These are phyloP conservation scores for Drosophila bocki DNA, from an alignment of 1,140 invertebrate genomes.

Conservation along the genomic window DNA sequence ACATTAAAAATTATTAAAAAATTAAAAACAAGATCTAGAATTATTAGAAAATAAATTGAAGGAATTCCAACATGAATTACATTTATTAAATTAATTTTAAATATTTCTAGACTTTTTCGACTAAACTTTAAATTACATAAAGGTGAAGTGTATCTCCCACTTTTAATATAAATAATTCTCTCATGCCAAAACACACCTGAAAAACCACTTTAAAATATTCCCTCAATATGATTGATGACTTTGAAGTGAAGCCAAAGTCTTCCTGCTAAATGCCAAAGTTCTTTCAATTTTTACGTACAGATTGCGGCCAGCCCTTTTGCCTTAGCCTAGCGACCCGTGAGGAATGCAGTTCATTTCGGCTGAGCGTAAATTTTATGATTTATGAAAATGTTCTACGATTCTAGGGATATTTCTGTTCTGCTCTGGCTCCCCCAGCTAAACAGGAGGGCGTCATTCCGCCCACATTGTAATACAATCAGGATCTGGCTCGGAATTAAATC, in stretches of 20 bases:
- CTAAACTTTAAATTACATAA: background rate
- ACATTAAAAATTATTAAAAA: background rate
- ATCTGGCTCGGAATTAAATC: slow-evolving; percentile 69
- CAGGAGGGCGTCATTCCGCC: slow-evolving; percentile 34
- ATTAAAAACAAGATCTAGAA: too few relatives aligned
- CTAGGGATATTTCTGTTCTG: slow-evolving; percentile 17
- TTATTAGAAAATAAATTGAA: background rate
- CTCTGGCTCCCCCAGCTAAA: slow-evolving; percentile 16
- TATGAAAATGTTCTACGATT: slow-evolving; percentile 55
- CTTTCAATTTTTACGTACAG: slow-evolving; percentile 10
- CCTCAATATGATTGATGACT: slow-evolving; percentile 14
- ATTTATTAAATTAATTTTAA: background rate
- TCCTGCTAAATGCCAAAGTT: slow-evolving; percentile 12
- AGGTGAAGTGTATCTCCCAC: background rate
- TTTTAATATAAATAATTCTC: too few relatives aligned
- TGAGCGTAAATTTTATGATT: slow-evolving; percentile 57
- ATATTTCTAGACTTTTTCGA: background rate
- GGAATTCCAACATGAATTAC: background rate
- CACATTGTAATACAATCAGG: slow-evolving; percentile 72
- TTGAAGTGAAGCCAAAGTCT: background rate
- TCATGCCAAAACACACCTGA: background rate
- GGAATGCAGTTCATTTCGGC: slow-evolving; percentile 43
- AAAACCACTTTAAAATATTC: slow-evolving; percentile 9
- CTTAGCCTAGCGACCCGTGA: slow-evolving; percentile 10
- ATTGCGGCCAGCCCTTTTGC: background rate